Conservation (phyloP, 2,113 vertebrate species). For the Clinocottus analis region DNA sequence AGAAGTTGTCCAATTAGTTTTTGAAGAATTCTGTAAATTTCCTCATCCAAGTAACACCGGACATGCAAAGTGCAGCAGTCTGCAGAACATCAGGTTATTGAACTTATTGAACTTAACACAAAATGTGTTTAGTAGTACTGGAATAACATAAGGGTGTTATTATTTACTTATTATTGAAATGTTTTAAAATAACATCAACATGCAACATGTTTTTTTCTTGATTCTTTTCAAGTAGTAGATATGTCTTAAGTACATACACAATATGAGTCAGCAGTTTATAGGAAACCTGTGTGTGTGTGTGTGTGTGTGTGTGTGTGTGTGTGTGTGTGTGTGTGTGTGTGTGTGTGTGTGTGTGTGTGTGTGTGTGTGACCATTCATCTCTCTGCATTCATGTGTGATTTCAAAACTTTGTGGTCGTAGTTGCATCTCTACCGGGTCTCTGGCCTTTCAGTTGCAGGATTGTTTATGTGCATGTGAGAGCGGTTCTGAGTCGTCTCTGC, state of each 20-base stretch:
- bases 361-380: background rate
- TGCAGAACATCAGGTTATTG: slow-evolving; percentile 12
- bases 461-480: background rate
- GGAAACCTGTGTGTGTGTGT: slow-evolving; percentile 19
- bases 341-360: too few species aligned
- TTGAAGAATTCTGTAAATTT: slow-evolving; percentile 2
- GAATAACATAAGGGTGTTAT: background rate
- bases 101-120: too few species aligned
- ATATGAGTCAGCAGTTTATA: slow-evolving; percentile 50
- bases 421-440: background rate
- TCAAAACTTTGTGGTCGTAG: slow-evolving; percentile 12
- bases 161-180: background rate
- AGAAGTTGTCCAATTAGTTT: background rate
- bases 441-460: background rate
- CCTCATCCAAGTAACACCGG: background rate
- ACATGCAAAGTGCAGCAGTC: background rate
- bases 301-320: too few species aligned
- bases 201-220: background rate
- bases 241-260: background rate
- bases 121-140: background rate
- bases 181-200: background rate
- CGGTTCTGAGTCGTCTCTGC: background rate
- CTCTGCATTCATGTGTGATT: slow-evolving; percentile 17
- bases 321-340: too few species aligned
- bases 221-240: background rate